Percentiles rank a stretch among this genome's conserved stretches.
phyloP scores from a whole-genome alignment of 35 echinoderm and acorn worm species.

The Lytechinus pictus region DNA sequence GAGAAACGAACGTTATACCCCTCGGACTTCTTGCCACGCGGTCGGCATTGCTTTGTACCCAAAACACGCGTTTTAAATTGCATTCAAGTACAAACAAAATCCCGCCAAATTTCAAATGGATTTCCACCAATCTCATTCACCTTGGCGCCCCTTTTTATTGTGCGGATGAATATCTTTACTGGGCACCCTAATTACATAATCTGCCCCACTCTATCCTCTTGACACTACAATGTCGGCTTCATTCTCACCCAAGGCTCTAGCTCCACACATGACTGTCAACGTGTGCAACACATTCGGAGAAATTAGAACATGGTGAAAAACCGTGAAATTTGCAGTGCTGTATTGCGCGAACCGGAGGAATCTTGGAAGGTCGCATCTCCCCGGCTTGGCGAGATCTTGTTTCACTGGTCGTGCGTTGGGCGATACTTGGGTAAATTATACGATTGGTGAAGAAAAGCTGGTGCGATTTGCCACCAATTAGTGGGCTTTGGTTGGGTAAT shows the following conservation, averaged over 20 bases:
- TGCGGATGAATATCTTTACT: background rate
- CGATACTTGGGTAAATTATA: background rate
- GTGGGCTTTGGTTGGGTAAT: constrained; percentile 14
- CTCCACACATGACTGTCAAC: background rate
- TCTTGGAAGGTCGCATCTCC: background rate
- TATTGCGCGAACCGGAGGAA: background rate
- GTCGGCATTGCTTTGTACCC: constrained; percentile 19
- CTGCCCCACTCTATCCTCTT: background rate
- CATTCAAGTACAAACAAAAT: constrained; percentile 31
- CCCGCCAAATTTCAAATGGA: constrained; percentile 19
- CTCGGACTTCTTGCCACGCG: background rate
- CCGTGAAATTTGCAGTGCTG: background rate
- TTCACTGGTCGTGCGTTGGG: background rate
- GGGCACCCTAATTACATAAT: background rate
- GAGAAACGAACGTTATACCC: no score
- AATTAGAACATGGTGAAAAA: background rate
- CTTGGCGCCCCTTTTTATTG: background rate
- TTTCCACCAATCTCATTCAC: constrained; percentile 37
- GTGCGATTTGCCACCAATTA: constrained; percentile 15
- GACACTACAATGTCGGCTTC: background rate
- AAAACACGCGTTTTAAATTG: constrained; percentile 35
- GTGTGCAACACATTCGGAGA: background rate
- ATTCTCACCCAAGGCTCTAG: background rate
- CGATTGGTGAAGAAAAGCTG: constrained; percentile 11
- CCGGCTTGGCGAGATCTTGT: background rate